Conservation (phyloP, 2,797 vertebrate genomes). For the Poliocrania exsul region DNA sequence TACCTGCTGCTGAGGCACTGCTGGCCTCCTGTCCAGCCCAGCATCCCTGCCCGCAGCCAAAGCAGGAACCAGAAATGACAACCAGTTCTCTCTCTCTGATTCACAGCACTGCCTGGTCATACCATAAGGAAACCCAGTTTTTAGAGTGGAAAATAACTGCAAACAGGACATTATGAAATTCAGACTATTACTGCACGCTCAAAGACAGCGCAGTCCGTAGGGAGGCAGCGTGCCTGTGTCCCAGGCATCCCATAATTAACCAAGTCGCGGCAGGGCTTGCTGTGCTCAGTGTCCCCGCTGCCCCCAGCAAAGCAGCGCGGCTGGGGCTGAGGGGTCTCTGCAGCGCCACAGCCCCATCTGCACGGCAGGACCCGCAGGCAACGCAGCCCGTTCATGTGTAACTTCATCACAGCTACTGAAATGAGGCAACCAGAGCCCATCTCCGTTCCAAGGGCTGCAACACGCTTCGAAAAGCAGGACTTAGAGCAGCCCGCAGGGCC, state of each 20-base stretch:
- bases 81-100: not conserved
- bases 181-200: not conserved
- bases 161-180: not conserved
- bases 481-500: not conserved
- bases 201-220: fast-evolving
- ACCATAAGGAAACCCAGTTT: not conserved
- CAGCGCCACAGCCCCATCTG: not conserved
- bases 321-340: not conserved
- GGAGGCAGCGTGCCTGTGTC: fast-evolving
- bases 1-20: not conserved
- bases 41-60: not conserved
- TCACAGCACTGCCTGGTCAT: not conserved
- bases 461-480: not conserved
- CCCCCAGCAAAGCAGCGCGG: fast-evolving
- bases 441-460: not conserved
- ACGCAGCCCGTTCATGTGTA: not conserved
- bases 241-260: not conserved
- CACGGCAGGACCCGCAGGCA: not conserved
- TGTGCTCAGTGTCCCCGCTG: not conserved
- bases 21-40: not conserved
- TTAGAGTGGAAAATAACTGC: not conserved
- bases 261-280: not conserved
- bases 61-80: not conserved
- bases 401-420: not conserved
- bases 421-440: not conserved